Conservation (phyloP, 2,113 vertebrate species). For the Strix uralensis region DNA sequence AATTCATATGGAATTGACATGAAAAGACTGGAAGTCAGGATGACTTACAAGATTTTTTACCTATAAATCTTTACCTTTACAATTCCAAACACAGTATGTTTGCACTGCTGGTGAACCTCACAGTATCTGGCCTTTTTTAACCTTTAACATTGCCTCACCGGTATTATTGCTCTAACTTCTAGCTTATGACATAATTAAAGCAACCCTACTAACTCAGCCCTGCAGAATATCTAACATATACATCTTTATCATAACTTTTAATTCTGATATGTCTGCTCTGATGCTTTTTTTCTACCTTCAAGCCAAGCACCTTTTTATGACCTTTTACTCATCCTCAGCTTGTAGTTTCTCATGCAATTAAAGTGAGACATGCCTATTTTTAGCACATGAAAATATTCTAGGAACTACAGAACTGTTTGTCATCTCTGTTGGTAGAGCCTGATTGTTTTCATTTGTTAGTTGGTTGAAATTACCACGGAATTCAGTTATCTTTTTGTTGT, state of each 20-base stretch:
- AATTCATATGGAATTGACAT: not conserved
- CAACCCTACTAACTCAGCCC: not conserved
- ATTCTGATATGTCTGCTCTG: not conserved
- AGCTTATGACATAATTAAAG: not conserved
- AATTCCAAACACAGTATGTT: not conserved
- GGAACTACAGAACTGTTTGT: conserved; percentile 36
- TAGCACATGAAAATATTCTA: conserved; percentile 48
- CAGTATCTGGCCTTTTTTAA: not conserved
- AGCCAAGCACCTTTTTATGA: not conserved
- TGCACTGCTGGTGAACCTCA: not conserved
- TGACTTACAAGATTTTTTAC: not conserved
- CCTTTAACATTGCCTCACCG: not conserved
- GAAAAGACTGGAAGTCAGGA: not conserved
- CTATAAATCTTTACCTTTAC: not conserved
- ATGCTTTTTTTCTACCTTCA: not conserved
- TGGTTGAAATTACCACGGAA: conserved; percentile 1
- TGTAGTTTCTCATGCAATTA: conserved; percentile 31
- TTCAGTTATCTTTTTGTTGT: conserved; percentile 16
- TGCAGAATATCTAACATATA: not conserved
- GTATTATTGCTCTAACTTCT: not conserved
- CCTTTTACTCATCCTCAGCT: conserved; percentile 28
- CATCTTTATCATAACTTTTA: not conserved
- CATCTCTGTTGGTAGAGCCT: not conserved
- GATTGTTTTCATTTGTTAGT: conserved; percentile 1
- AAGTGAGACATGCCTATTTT: conserved; percentile 45